Percentiles rank a stretch among this genome's conserved stretches.
These are phyloP conservation scores for Dynastes maya DNA, from an alignment of 2,888 invertebrate species.

Conservation along the genomic window DNA sequence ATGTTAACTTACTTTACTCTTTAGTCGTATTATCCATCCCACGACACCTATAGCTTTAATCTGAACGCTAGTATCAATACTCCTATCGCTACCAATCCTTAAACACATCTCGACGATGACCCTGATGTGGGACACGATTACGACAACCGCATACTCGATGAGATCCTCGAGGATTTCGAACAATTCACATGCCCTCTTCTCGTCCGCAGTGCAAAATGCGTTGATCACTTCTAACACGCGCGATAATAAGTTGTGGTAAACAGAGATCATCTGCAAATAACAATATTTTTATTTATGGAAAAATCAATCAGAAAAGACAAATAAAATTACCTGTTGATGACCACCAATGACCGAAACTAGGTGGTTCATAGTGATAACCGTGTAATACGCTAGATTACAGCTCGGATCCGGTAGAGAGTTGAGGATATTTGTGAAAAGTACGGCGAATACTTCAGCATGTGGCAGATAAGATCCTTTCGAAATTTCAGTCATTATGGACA, in stretches of 20 bases:
- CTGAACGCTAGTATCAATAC: constrained; percentile 76
- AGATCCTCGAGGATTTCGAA: constrained; percentile 79
- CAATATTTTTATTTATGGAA: neutral
- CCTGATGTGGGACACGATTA: constrained; percentile 78
- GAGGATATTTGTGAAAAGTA: constrained; percentile 73
- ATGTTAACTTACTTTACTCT: constrained; percentile 76
- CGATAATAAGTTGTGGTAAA: constrained; percentile 77
- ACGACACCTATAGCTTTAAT: constrained; percentile 80
- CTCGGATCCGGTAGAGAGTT: constrained; percentile 70
- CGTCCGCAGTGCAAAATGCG: constrained; percentile 73
- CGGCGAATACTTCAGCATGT: constrained; percentile 76
- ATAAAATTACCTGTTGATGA: constrained; percentile 73
- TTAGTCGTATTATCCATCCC: constrained; percentile 78
- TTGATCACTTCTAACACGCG: constrained; percentile 77
- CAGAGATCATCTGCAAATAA: constrained; percentile 71
- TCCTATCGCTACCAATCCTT: constrained; percentile 74
- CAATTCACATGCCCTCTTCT: constrained; percentile 76
- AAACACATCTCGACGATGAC: constrained; percentile 79
- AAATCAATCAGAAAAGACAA: neutral
- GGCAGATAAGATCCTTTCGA: constrained; percentile 80
- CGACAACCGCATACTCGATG: constrained; percentile 76
- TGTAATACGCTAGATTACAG: constrained; percentile 74
- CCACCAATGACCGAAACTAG: constrained; percentile 78
- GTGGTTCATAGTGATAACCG: constrained; percentile 78
- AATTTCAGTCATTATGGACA: constrained; percentile 80